Base-by-base conservation (phyloP, 2,888 invertebrate genomes). In the Cyclophora punctaria region DNA sequence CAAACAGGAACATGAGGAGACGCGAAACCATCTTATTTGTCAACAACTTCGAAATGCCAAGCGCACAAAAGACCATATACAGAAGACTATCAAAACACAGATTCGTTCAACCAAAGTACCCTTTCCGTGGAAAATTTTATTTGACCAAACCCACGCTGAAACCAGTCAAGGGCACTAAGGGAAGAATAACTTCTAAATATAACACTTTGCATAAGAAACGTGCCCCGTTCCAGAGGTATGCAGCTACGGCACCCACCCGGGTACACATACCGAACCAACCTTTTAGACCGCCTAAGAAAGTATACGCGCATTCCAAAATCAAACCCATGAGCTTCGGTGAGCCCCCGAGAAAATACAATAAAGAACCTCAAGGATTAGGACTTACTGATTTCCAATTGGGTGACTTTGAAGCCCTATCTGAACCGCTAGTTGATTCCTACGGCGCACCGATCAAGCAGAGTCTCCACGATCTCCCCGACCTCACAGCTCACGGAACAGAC, bases 381-480 rank as follows among this genome's bases (percentile, higher is more conserved):
- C 37, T 37, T 4, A 37, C 4, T 34, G 66, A 71, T 5, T 67
- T 66, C n/a, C 62, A 63, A 42, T 52, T 60, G 4, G 7, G 40
- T 35, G 20, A 20, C 20, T 20, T 20, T 20, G 20, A 20, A 20
- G 20, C 20, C 20, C 20, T 20, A 20, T 20, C 20, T 1, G 80
- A 83, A 48, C 78, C 78, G 3, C 78, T 79, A 2, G 65, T 73
- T 0, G 78, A 84, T 50, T 80, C 80, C 1, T 83, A 83, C 20
- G 79, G 80, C 5, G 66, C 67, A 7, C 78, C 80, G 0, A 54
- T 77, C 5, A 71, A 69, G 53, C 37, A 61, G 3, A 62, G 56
- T 5, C 46, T 62, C 3, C 59, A 62, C 6, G 72, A 70, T 3
- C 35, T 61, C 42, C 70, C 69, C 3, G 67, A 69, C 20, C 48